Conservation (phyloP, 2,888 invertebrate species). For the Ichneumoninae sp. region DNA sequence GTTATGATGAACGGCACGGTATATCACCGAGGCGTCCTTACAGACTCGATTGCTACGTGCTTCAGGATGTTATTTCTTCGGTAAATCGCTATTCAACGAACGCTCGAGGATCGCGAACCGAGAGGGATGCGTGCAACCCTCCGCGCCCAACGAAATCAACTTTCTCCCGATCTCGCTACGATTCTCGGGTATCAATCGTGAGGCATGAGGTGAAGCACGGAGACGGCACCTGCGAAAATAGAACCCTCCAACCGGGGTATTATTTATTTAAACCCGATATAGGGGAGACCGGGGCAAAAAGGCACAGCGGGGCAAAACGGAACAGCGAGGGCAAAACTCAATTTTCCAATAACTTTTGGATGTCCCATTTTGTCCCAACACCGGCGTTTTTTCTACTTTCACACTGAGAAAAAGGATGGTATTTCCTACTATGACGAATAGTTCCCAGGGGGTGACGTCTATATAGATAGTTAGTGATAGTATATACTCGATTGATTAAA, state of each 20-base stretch:
- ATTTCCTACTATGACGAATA: too few relatives aligned
- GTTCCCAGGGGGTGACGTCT: too few relatives aligned
- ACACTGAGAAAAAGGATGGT: too few relatives aligned
- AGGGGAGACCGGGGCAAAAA: too few relatives aligned
- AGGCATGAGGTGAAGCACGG: background rate
- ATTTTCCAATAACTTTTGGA: too few relatives aligned
- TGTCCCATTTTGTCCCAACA: too few relatives aligned
- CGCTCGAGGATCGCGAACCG: background rate
- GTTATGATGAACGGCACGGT: constrained; percentile 40
- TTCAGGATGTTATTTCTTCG: background rate
- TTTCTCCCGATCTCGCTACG: background rate
- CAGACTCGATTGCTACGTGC: background rate
- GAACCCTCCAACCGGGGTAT: constrained; percentile 6
- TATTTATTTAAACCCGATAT: constrained; percentile 42
- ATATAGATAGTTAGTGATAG: too few relatives aligned
- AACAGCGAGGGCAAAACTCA: too few relatives aligned
- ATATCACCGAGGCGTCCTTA: constrained; percentile 1
- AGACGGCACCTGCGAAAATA: constrained; percentile 6
- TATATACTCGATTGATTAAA: too few relatives aligned
- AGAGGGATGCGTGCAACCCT: background rate
- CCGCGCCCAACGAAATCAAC: background rate
- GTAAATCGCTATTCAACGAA: constrained; percentile 9
- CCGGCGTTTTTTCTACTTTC: too few relatives aligned
- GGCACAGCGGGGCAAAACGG: too few relatives aligned
- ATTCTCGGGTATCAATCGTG: background rate